phyloP scores from a whole-genome alignment of 2,797 vertebrate species.

The Streptopelia turtur region DNA sequence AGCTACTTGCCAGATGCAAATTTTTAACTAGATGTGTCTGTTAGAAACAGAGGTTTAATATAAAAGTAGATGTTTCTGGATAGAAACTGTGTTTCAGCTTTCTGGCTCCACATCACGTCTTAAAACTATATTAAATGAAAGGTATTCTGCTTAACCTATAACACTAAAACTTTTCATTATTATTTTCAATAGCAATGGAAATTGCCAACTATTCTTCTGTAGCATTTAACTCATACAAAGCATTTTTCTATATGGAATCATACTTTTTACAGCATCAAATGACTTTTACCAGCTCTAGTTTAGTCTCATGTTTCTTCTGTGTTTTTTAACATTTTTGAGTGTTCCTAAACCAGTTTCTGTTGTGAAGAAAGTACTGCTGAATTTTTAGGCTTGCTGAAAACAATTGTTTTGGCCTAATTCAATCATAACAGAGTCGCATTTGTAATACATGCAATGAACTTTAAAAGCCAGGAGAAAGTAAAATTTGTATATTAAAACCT shows the following conservation, averaged over 20 bases:
- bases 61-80: background rate
- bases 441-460: rapidly evolving
- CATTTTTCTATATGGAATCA: background rate
- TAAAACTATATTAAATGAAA: background rate
- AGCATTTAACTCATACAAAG: background rate
- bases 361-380: background rate
- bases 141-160: background rate
- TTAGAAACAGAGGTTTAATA: background rate
- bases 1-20: background rate
- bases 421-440: background rate
- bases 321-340: background rate
- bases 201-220: background rate
- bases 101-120: background rate
- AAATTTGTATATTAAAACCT: background rate
- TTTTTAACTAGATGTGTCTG: background rate
- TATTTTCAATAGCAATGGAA: background rate
- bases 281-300: background rate
- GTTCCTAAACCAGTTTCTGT: background rate
- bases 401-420: background rate
- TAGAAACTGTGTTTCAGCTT: background rate
- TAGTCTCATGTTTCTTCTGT: background rate
- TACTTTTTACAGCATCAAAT: background rate
- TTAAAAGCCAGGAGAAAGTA: background rate
- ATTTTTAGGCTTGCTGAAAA: background rate
- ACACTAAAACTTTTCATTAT: background rate